phyloP scores from a whole-genome alignment of 2,113 vertebrate species.

The Lota lota region DNA sequence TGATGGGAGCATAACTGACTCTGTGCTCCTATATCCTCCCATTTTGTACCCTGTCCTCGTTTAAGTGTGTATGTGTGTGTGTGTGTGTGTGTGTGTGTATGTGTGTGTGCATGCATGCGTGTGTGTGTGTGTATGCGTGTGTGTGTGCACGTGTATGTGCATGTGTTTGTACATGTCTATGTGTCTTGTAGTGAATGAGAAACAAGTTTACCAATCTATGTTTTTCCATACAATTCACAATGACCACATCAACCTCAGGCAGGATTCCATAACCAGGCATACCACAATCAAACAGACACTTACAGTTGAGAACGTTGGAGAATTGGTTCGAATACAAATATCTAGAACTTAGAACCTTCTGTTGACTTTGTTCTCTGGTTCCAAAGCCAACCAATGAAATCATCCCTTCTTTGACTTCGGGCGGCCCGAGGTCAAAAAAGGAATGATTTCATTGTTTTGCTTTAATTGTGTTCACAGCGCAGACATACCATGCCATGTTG shows the following conservation, averaged over 20 bases:
- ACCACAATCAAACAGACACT: conserved; percentile 2
- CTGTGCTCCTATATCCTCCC: conserved; percentile 8
- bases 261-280: conserved; percentile 33
- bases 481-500: conserved; percentile 30
- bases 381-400: no score
- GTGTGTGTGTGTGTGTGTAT: background rate
- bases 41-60: background rate
- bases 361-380: no score
- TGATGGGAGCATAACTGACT: background rate
- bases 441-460: conserved; percentile 33
- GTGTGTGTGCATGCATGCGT: background rate
- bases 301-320: conserved; percentile 12
- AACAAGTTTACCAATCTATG: no score
- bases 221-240: no score
- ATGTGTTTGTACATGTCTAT: background rate
- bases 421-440: conserved; percentile 18
- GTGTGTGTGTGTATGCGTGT: conserved; percentile 1
- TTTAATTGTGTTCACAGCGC: conserved; percentile 35
- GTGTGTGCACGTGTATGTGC: background rate
- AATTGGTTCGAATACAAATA: conserved; percentile 25
- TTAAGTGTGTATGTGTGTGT: background rate
- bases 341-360: conserved; percentile 28
- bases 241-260: background rate
- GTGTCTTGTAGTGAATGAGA: no score
- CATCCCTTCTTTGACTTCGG: conserved; percentile 33